Conservation (phyloP, 2,888 invertebrate species). For the Mythimna ferrago region DNA sequence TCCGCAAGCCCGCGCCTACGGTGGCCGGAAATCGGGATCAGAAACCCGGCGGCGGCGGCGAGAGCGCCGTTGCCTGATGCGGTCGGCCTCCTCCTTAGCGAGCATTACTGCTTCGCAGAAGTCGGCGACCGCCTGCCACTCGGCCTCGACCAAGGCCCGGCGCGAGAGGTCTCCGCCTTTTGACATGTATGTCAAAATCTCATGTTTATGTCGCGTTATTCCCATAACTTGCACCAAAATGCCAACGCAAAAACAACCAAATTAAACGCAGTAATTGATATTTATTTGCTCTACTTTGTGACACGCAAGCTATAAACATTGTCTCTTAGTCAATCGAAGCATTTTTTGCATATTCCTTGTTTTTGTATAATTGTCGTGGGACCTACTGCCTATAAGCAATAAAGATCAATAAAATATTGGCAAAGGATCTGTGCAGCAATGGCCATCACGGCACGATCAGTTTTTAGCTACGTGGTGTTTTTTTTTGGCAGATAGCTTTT, state of each 20-base stretch:
- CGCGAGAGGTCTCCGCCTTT: no score
- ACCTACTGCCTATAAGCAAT: background rate
- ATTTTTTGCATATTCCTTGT: constrained; percentile 51
- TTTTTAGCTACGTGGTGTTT: background rate
- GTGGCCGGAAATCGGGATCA: no score
- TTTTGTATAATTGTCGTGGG: constrained; percentile 30
- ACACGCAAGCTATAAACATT: constrained; percentile 64
- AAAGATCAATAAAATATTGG: background rate
- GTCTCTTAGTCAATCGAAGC: constrained; percentile 67
- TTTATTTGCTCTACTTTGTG: constrained; percentile 75
- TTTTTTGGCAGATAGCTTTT: background rate
- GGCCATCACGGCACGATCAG: background rate
- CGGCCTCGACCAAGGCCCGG: no score
- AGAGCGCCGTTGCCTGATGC: no score
- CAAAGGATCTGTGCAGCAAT: background rate
- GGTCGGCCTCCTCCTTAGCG: no score
- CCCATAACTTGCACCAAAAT: constrained; percentile 50
- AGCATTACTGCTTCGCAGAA: no score
- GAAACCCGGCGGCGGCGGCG: no score
- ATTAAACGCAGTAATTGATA: constrained; percentile 77
- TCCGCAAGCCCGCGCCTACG: no score
- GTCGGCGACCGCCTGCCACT: no score
- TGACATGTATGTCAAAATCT: no score
- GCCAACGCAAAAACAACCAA: constrained; percentile 65
- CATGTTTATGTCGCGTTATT: constrained; percentile 1